Conservation (phyloP, 2,113 vertebrate genomes). For the Ochotona curzoniae region DNA sequence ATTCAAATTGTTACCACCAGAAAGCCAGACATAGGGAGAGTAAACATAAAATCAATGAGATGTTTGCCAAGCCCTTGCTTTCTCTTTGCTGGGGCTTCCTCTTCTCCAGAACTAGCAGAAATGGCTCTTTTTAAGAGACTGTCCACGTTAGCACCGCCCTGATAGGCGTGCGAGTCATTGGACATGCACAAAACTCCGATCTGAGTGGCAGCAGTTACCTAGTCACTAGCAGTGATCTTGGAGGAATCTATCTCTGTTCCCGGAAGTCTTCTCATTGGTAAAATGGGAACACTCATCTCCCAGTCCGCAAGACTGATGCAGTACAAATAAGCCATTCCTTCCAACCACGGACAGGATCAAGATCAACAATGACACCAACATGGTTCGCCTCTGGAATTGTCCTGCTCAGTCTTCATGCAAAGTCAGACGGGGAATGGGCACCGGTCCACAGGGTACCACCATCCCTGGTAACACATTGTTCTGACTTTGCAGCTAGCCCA, state of each 20-base stretch:
- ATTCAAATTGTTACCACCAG: conserved; percentile 52
- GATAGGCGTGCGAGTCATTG: background rate
- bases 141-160: background rate
- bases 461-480: background rate
- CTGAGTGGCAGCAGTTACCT: background rate
- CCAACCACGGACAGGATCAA: background rate
- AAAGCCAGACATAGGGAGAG: background rate
- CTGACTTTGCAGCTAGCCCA: background rate
- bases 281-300: background rate
- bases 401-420: background rate
- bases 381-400: background rate
- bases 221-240: background rate
- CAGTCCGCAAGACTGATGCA: background rate
- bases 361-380: background rate
- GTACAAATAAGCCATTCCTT: background rate
- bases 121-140: background rate
- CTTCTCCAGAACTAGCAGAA: background rate
- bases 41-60: background rate
- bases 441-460: background rate
- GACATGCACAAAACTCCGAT: background rate
- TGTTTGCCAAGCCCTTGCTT: background rate
- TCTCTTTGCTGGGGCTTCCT: background rate
- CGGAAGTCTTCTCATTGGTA: background rate
- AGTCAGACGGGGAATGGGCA: background rate
- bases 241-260: background rate